Evolutionary conservation across 2,797 vertebrate genomes (phyloP).

Genomic region (Lemur catta): DNA sequence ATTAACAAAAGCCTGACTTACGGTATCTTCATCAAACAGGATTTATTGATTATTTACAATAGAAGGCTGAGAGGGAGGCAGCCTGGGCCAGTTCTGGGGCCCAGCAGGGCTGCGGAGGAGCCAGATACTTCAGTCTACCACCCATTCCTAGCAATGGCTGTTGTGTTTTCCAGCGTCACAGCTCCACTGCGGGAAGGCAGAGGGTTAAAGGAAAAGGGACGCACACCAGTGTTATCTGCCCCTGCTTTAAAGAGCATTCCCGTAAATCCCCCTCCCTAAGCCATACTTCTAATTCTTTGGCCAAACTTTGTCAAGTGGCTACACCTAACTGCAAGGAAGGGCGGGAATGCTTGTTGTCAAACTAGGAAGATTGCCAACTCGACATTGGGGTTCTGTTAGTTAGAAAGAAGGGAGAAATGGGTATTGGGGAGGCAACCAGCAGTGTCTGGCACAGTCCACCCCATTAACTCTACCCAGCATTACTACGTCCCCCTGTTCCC

Average conservation of each 20-base stretch:
- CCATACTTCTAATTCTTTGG: background rate
- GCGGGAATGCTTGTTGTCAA: background rate
- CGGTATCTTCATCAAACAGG: background rate
- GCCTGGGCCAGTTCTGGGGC: background rate
- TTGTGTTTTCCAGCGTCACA: background rate
- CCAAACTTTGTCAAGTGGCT: background rate
- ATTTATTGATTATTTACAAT: background rate
- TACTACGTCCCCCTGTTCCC: accelerated
- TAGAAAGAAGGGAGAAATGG: background rate
- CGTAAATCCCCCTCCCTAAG: background rate
- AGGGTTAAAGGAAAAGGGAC: too few relatives aligned
- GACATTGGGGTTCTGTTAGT: background rate
- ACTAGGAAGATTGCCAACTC: background rate
- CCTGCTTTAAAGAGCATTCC: background rate
- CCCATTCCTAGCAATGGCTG: background rate
- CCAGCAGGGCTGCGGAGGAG: background rate
- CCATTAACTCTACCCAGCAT: background rate
- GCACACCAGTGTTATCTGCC: accelerated
- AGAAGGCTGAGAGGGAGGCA: background rate
- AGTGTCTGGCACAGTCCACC: background rate
- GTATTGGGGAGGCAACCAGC: background rate
- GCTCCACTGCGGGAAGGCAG: background rate
- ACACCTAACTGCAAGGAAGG: background rate
- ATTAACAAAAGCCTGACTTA: background rate
- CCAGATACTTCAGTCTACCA: accelerated